Evolutionary conservation across 2,888 invertebrate genomes (phyloP).

Genomic region (Orthonychiurus folsomi): DNA sequence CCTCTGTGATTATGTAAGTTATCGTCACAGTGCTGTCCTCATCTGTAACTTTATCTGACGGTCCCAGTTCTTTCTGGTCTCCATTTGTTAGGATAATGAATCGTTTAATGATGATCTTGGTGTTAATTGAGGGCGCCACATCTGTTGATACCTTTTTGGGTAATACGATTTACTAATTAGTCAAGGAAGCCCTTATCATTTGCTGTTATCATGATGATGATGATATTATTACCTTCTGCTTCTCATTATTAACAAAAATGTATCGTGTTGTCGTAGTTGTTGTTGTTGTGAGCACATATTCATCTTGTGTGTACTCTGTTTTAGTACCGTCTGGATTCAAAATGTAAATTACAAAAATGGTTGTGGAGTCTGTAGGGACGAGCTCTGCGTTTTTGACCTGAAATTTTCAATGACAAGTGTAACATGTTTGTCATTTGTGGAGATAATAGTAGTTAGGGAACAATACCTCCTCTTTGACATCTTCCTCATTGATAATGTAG

Average conservation of each 20-base stretch:
- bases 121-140: no score
- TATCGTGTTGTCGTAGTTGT: not conserved
- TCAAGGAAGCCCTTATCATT: no score
- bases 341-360: not conserved
- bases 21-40: not conserved
- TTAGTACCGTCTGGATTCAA: not conserved
- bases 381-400: not conserved
- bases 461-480: not conserved
- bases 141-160: not conserved
- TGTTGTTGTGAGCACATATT: not conserved
- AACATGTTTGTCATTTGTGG: no score
- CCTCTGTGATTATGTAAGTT: not conserved
- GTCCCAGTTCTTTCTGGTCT: not conserved
- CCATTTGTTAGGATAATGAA: not conserved
- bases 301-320: not conserved
- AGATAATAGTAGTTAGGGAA: not conserved
- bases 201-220: no score
- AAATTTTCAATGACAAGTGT: no score
- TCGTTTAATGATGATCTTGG: not conserved
- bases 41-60: not conserved
- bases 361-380: not conserved
- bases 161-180: no score
- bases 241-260: not conserved
- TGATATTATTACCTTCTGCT: no score
- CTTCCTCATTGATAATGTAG: not conserved